These are phyloP conservation scores for Castor canadensis DNA, from an alignment of 2,113 vertebrate species.

Conservation along the genomic window DNA sequence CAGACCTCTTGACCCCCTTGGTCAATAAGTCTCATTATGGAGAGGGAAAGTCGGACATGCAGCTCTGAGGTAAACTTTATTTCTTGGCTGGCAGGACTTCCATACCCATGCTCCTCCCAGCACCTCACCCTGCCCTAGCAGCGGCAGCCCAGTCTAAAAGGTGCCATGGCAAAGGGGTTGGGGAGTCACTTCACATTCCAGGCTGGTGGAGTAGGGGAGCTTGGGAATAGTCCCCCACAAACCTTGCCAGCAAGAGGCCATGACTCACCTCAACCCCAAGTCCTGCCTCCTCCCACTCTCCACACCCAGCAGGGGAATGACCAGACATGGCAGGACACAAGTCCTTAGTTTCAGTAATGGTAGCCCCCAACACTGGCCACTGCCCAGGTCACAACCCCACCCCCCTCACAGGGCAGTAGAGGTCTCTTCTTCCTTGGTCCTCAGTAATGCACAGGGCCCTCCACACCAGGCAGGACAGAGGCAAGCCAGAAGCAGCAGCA, in stretches of 20 bases:
- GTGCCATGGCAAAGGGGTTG: constrained; percentile 34
- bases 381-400: not conserved
- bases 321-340: not conserved
- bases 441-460: not conserved
- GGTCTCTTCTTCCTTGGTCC: constrained; percentile 48
- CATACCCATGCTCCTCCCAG: constrained; percentile 40
- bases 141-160: constrained; percentile 35
- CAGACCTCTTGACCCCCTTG: not conserved
- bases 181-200: constrained; percentile 77
- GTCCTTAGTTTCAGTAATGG: not conserved
- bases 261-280: constrained; percentile 67
- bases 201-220: constrained; percentile 33
- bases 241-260: constrained; percentile 72
- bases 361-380: not conserved
- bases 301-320: not conserved
- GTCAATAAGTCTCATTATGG: not conserved
- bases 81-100: constrained; percentile 68
- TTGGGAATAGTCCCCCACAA: not conserved
- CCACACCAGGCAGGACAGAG: constrained; percentile 58
- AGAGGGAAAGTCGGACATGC: not conserved
- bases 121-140: constrained; percentile 33
- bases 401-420: constrained; percentile 10
- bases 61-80: constrained; percentile 79
- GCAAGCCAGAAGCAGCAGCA: constrained; percentile 68
- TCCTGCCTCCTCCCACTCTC: constrained; percentile 50